phyloP scores from a whole-genome alignment of 2,888 invertebrate genomes.

The Zaprionus lineosus region DNA sequence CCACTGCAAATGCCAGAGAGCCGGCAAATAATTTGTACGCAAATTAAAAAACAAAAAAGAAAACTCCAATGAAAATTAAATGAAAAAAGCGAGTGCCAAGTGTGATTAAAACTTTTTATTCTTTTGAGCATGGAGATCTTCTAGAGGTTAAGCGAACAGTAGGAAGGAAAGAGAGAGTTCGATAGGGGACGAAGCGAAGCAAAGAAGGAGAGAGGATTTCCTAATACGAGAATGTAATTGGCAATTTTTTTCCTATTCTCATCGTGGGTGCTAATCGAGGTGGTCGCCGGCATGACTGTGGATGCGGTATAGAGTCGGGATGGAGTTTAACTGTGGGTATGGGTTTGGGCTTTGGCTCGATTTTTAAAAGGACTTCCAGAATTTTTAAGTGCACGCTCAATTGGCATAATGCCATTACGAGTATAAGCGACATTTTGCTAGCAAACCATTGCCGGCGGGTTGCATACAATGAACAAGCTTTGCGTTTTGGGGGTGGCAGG shows the following conservation, averaged over 20 bases:
- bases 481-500: slow-evolving; percentile 10
- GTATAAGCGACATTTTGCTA: slow-evolving; percentile 62
- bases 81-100: slow-evolving; percentile 65
- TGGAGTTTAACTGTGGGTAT: too few relatives aligned
- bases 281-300: too few relatives aligned
- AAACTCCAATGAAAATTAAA: slow-evolving; percentile 60
- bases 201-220: background rate
- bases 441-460: slow-evolving; percentile 8
- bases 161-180: background rate
- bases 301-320: too few relatives aligned
- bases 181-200: too few relatives aligned
- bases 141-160: slow-evolving; percentile 4
- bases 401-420: slow-evolving; percentile 73
- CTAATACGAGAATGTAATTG: slow-evolving; percentile 39
- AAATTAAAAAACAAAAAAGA: slow-evolving; percentile 67
- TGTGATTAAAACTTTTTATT: slow-evolving; percentile 74
- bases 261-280: slow-evolving; percentile 57
- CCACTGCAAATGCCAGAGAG: slow-evolving; percentile 41
- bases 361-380: too few relatives aligned
- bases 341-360: too few relatives aligned
- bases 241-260: slow-evolving; percentile 44
- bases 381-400: slow-evolving; percentile 63
- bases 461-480: background rate
- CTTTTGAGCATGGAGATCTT: background rate
- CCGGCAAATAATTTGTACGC: slow-evolving; percentile 70